Evolutionary conservation across 2,113 vertebrate genomes (phyloP).

Genomic region (Paratilapia polleni): DNA sequence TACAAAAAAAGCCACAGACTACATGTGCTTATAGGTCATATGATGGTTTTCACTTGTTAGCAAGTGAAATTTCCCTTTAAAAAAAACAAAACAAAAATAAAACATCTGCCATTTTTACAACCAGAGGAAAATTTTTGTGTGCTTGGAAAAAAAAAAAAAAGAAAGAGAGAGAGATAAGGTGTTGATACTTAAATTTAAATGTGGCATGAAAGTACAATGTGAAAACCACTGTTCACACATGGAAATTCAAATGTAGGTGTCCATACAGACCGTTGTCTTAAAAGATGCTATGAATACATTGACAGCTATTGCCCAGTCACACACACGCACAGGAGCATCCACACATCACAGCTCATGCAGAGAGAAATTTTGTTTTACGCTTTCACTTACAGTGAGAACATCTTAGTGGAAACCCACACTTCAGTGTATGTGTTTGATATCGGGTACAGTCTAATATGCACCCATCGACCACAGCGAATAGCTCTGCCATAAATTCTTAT

Average conservation of each 20-base stretch:
- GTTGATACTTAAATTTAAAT: neutral
- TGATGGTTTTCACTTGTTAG: neutral
- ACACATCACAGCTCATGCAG: slow-evolving; percentile 63
- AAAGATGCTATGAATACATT: slow-evolving; percentile 12
- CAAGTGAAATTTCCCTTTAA: neutral
- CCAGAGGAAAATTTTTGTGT: neutral
- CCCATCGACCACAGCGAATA: neutral
- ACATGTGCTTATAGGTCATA: neutral
- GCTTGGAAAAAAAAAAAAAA: neutral
- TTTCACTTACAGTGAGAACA: slow-evolving; percentile 3
- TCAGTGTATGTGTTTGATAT: neutral
- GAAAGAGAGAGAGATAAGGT: neutral
- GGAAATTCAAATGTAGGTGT: neutral
- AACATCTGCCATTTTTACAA: neutral
- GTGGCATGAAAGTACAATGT: slow-evolving; percentile 5
- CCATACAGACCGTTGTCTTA: neutral
- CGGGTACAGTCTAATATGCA: neutral
- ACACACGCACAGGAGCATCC: slow-evolving; percentile 12
- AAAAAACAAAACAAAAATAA: neutral
- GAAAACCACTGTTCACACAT: slow-evolving; percentile 13
- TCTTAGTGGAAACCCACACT: slow-evolving; percentile 8
- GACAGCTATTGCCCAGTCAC: slow-evolving; percentile 26
- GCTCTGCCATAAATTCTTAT: neutral
- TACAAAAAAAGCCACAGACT: neutral
- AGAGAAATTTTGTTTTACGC: slow-evolving; percentile 15